Evolutionary conservation across 2,888 invertebrate genomes (phyloP).

Genomic region (Eristalis arbustorum): DNA sequence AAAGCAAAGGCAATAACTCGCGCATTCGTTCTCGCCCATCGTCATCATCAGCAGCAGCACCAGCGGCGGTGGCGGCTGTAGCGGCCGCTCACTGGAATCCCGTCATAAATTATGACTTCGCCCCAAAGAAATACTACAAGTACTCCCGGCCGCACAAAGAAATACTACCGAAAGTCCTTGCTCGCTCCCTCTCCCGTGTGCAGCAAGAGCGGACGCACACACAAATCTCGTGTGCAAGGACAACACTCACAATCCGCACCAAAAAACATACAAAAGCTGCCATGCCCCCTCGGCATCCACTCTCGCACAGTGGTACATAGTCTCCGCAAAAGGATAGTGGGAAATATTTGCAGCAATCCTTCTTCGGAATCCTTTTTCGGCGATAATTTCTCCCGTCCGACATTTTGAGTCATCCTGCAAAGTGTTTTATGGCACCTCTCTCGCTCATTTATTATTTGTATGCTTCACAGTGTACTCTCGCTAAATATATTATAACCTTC

Average conservation of each 20-base stretch:
- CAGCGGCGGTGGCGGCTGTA: background rate
- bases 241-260: slow-evolving; percentile 48
- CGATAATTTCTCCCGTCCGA: slow-evolving; percentile 70
- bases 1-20: slow-evolving; percentile 9
- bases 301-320: background rate
- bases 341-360: slow-evolving; percentile 70
- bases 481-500: slow-evolving; percentile 70
- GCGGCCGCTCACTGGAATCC: slow-evolving; percentile 23
- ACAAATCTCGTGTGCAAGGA: slow-evolving; percentile 54
- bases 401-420: slow-evolving; percentile 70
- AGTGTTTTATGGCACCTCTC: slow-evolving; percentile 71
- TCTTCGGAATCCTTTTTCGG: slow-evolving; percentile 71
- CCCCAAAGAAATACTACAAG: slow-evolving; percentile 31
- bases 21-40: slow-evolving; percentile 30
- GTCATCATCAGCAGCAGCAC: slow-evolving; percentile 38
- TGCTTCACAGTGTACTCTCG: slow-evolving; percentile 68
- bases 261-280: slow-evolving; percentile 18
- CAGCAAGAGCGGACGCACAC: slow-evolving; percentile 9
- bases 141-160: slow-evolving; percentile 40
- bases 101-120: slow-evolving; percentile 61
- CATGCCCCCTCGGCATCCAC: background rate
- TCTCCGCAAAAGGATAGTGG: background rate
- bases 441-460: slow-evolving; percentile 71
- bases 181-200: slow-evolving; percentile 1
- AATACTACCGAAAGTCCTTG: slow-evolving; percentile 13